Percentiles rank a stretch among this genome's conserved stretches.
Conservation (phyloP, 2,888 invertebrate genomes). For the Thera britannica region DNA sequence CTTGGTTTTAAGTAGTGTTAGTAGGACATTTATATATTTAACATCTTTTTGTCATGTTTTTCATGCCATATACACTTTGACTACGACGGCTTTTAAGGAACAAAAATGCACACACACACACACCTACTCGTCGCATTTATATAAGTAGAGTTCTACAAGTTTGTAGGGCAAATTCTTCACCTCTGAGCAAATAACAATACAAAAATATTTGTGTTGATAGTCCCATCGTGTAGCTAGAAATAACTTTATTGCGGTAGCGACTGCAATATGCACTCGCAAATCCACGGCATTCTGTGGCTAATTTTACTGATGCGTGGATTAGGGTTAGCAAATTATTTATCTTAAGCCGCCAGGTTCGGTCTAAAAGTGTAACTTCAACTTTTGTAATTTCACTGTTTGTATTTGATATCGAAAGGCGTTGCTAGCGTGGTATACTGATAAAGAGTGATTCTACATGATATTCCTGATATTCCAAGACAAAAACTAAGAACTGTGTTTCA, state of each 20-base stretch:
- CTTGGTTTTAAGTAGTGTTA: too few relatives aligned
- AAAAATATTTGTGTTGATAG: slow-evolving; percentile 20
- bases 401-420: too few relatives aligned
- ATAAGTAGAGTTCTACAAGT: slow-evolving; percentile 5
- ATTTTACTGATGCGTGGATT: slow-evolving; percentile 61
- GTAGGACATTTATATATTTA: too few relatives aligned
- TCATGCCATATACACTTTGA: too few relatives aligned
- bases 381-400: too few relatives aligned
- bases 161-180: slow-evolving; percentile 23
- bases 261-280: slow-evolving; percentile 65
- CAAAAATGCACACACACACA: too few relatives aligned
- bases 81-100: too few relatives aligned
- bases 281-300: slow-evolving; percentile 67
- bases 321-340: slow-evolving; percentile 33
- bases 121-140: background rate
- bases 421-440: too few relatives aligned
- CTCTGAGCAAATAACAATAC: slow-evolving; percentile 14
- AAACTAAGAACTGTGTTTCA: too few relatives aligned
- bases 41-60: too few relatives aligned
- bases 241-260: slow-evolving; percentile 68
- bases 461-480: too few relatives aligned
- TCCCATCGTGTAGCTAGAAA: slow-evolving; percentile 50
- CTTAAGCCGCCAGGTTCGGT: slow-evolving; percentile 5
- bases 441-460: too few relatives aligned
- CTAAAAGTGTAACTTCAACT: background rate